Conservation (phyloP, 2,113 vertebrate species). For the Pitta sordida region DNA sequence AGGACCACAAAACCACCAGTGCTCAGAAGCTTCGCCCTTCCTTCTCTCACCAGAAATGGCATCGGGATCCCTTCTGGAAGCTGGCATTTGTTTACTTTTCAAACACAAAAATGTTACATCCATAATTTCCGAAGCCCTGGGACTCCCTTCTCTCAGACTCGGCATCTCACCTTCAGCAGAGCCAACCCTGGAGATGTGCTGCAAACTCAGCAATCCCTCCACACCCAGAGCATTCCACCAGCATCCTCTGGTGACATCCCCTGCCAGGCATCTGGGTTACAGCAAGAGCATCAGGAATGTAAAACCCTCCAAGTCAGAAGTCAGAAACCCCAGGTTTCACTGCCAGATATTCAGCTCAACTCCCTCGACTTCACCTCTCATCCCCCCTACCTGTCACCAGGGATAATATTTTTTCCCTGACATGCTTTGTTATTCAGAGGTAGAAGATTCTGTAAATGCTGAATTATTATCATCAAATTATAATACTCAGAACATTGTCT, state of each 20-base stretch:
- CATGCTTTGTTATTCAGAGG: constrained; percentile 45
- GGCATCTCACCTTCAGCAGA: not conserved
- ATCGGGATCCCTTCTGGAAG: not conserved
- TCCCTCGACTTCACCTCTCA: not conserved
- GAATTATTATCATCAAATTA: constrained; percentile 66
- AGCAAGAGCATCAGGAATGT: not conserved
- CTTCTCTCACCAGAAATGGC: not conserved
- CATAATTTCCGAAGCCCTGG: not conserved
- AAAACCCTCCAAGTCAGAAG: not conserved
- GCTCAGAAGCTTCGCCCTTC: not conserved
- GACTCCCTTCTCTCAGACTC: not conserved
- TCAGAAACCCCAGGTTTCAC: not conserved
- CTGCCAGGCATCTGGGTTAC: not conserved
- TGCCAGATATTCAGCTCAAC: not conserved
- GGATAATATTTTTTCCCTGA: constrained; percentile 29
- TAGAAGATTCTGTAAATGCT: constrained; percentile 57
- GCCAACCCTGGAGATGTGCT: fast-evolving
- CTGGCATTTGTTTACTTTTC: not conserved
- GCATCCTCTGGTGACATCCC: not conserved
- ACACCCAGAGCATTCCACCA: not conserved
- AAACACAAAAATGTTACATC: not conserved
- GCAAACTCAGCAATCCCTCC: not conserved
- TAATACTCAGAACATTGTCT: constrained; percentile 51
- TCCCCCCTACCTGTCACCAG: not conserved
- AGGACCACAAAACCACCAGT: not conserved